These are phyloP conservation scores for Asbolus verrucosus DNA, from an alignment of 1,140 invertebrate genomes.

Conservation along the genomic window DNA sequence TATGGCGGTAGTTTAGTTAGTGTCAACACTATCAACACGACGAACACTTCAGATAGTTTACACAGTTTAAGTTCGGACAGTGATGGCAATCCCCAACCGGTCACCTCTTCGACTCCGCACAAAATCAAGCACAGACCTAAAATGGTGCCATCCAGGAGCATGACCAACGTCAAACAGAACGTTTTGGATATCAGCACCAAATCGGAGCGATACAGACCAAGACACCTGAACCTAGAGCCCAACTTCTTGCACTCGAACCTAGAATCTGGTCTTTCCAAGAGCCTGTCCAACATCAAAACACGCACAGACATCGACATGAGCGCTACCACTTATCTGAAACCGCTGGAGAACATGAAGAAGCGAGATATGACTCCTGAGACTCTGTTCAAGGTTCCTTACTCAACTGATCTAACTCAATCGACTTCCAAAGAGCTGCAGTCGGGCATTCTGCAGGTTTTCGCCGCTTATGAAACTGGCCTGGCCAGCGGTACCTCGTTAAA, in stretches of 20 bases:
- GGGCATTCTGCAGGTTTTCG: conserved; percentile 84
- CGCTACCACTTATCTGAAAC: conserved; percentile 65
- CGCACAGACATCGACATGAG: conserved; percentile 65
- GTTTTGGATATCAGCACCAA: conserved; percentile 67
- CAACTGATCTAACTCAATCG: conserved; percentile 39
- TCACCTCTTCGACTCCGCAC: conserved; percentile 57
- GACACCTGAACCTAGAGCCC: conserved; percentile 60
- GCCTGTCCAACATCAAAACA: conserved; percentile 70
- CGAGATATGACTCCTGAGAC: conserved; percentile 48
- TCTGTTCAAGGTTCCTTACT: conserved; percentile 54
- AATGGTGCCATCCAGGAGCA: conserved; percentile 61
- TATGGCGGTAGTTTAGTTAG: conserved; percentile 73
- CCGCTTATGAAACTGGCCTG: conserved; percentile 94
- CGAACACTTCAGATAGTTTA: conserved; percentile 72
- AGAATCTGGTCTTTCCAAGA: conserved; percentile 68
- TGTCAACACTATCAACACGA: conserved; percentile 66
- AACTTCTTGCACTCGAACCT: conserved; percentile 60
- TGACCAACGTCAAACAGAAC: conserved; percentile 64
- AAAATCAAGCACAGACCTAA: conserved; percentile 55
- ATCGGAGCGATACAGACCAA: conserved; percentile 61
- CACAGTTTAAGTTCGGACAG: conserved; percentile 73
- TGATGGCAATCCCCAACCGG: conserved; percentile 66
- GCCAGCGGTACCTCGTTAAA: conserved; percentile 92
- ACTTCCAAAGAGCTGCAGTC: conserved; percentile 55
- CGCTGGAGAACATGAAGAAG: conserved; percentile 56